These are phyloP conservation scores for Brachionus koreanus DNA, from an alignment of 1,140 invertebrate genomes.

Conservation along the genomic window DNA sequence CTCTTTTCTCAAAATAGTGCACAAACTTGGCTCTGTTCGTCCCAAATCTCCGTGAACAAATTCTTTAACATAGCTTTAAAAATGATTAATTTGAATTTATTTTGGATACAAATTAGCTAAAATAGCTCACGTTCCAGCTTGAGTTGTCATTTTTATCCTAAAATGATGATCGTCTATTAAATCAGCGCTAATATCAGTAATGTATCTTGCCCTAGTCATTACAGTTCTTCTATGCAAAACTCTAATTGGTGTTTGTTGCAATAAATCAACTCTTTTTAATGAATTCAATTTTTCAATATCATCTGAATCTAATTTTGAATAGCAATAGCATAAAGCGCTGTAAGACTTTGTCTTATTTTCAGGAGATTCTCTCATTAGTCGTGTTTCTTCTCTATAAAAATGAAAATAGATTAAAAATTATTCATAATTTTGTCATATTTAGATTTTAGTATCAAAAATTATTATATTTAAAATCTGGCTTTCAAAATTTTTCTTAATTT, in stretches of 20 bases:
- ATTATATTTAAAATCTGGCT: too few relatives aligned
- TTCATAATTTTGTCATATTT: too few relatives aligned
- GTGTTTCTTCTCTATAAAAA: constrained; percentile 66
- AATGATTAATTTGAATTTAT: constrained; percentile 11
- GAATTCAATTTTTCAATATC: constrained; percentile 60
- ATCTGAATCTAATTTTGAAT: constrained; percentile 55
- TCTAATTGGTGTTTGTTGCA: constrained; percentile 62
- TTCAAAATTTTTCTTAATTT: too few relatives aligned
- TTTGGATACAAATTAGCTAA: neutral
- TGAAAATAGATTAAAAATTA: too few relatives aligned
- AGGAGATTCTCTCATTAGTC: constrained; percentile 76
- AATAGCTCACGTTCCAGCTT: constrained; percentile 74
- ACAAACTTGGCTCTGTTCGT: constrained; percentile 72
- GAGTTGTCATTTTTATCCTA: constrained; percentile 70
- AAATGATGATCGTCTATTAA: constrained; percentile 60
- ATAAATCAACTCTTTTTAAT: constrained; percentile 43
- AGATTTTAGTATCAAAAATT: too few relatives aligned
- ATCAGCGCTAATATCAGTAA: constrained; percentile 65
- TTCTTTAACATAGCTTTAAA: constrained; percentile 78
- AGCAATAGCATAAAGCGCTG: constrained; percentile 69
- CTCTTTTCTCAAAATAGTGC: constrained; percentile 61
- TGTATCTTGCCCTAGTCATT: constrained; percentile 64
- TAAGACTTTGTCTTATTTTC: constrained; percentile 79
- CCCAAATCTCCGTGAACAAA: constrained; percentile 92
- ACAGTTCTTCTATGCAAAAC: constrained; percentile 74